Evolutionary conservation across 2,797 vertebrate genomes (phyloP), one percentile per base, ranked within the genome.

Genomic region (Ptychobarbus kaznakovi): DNA sequence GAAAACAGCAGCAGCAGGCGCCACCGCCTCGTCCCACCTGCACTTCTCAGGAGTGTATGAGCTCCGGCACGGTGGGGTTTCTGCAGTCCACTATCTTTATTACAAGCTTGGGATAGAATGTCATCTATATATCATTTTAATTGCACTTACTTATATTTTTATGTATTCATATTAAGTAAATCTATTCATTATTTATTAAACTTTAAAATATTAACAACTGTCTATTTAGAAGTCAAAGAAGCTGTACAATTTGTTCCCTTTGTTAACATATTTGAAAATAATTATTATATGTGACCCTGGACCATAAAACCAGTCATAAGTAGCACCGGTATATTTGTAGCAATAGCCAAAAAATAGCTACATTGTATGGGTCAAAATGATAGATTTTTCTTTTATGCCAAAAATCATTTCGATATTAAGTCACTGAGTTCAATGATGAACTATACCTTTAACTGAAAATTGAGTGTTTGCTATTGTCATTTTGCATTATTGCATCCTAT

Each of bases 1-100:
- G 42, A 80, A 80, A 66, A 49, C 78, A 80, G 78, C 46, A 80
- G 42, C 78, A 80, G 78, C 78, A 80, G 78, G 78, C 61, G 18
- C 22, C 78, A 80, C 16, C 0, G 8, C 77, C n/a, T 65, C 13
- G 15, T 65, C 58, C 77, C 77, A 79, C 61, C 61, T 80, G 78
- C 78, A 2, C 49, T 49, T 66, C 25, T 49, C 25, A 35, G 58
- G 40, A 66, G 56, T 32, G 63, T 16, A 35, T 35, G 77, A 80
- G 40, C 56, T 66, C 46, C 1, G 28, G 18, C 28, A 35, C 16
- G 1, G 18, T 51, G 42, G 70, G 15, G 9, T 18, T 10, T 28
- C 13, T 10, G n/a, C 44, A 28, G 16, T 10, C 65, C 65, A 38
- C 65, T 20, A 38, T 49, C 70, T 74, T 74, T 74, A 74, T 74